phyloP scores from a whole-genome alignment of 2,797 vertebrate species.

The Hoplostethus atlanticus region DNA sequence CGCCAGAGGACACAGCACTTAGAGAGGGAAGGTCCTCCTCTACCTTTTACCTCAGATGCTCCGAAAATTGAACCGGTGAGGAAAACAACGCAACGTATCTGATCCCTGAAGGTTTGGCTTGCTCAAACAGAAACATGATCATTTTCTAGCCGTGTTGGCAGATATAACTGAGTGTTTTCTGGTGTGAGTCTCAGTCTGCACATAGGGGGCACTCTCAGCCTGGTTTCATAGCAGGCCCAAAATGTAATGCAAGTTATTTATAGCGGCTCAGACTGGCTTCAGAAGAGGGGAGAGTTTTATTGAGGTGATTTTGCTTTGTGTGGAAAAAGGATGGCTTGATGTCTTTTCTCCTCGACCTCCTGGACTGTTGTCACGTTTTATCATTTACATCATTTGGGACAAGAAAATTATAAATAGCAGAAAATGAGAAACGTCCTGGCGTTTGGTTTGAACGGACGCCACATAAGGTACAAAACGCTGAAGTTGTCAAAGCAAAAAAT shows the following conservation, averaged over 20 bases:
- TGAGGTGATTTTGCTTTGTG: conserved; percentile 60
- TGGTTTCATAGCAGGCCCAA: conserved; percentile 51
- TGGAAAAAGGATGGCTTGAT: conserved; percentile 20
- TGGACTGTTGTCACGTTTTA: conserved; percentile 19
- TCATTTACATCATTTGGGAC: conserved; percentile 38
- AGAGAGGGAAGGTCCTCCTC: conserved; percentile 40
- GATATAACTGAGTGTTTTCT: neutral
- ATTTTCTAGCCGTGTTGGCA: too few relatives aligned
- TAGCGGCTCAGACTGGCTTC: conserved; percentile 58
- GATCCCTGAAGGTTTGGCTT: too few relatives aligned
- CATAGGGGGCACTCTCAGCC: conserved; percentile 80
- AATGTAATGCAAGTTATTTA: conserved; percentile 66
- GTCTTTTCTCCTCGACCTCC: conserved; percentile 50
- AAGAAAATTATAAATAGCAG: conserved; percentile 15
- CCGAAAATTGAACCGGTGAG: conserved; percentile 18
- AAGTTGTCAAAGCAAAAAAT: conserved; percentile 19
- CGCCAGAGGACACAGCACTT: conserved; percentile 66
- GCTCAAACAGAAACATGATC: too few relatives aligned
- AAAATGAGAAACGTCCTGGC: neutral
- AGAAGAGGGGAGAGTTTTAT: conserved; percentile 61
- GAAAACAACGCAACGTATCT: too few relatives aligned
- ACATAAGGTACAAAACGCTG: neutral
- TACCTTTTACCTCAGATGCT: conserved; percentile 48
- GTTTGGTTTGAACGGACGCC: neutral
- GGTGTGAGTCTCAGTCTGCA: conserved; percentile 43